Conservation (phyloP, 2,888 invertebrate species). For the Mycalesis mineus region DNA sequence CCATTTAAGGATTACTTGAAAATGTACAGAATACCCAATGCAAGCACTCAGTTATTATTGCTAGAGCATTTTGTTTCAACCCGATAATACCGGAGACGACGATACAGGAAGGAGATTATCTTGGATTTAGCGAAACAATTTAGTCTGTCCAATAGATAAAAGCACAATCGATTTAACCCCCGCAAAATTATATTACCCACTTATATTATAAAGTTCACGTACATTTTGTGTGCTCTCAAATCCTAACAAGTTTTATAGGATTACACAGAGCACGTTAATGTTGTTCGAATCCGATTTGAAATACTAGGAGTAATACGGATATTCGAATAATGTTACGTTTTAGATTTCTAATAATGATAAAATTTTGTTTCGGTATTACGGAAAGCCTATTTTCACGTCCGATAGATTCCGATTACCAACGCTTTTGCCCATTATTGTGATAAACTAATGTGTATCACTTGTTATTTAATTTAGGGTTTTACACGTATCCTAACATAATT, state of each 20-base stretch:
- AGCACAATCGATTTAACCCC: conserved; percentile 54
- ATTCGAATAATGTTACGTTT: conserved; percentile 36
- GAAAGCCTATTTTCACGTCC: conserved; percentile 30
- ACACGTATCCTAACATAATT: not conserved
- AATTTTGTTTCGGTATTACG: conserved; percentile 34
- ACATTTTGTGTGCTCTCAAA: conserved; percentile 37
- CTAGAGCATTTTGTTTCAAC: conserved; percentile 61
- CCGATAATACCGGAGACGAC: conserved; percentile 52
- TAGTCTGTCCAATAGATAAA: conserved; percentile 52
- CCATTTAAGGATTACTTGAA: conserved; percentile 34
- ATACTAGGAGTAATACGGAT: conserved; percentile 37
- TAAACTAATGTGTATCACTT: conserved; percentile 21
- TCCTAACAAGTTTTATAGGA: conserved; percentile 53
- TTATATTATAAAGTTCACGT: conserved; percentile 34
- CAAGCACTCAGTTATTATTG: conserved; percentile 60
- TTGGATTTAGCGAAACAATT: conserved; percentile 59
- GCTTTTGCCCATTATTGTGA: conserved; percentile 23
- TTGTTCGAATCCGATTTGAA: conserved; percentile 52
- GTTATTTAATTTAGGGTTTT: not conserved
- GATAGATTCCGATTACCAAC: conserved; percentile 29
- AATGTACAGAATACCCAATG: conserved; percentile 42
- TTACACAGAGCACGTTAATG: conserved; percentile 52
- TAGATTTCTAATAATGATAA: conserved; percentile 38
- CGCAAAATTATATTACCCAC: conserved; percentile 38
- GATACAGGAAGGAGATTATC: conserved; percentile 59